These are phyloP conservation scores for Sinonovacula constricta DNA, from an alignment of 1,140 invertebrate genomes.

Conservation along the genomic window DNA sequence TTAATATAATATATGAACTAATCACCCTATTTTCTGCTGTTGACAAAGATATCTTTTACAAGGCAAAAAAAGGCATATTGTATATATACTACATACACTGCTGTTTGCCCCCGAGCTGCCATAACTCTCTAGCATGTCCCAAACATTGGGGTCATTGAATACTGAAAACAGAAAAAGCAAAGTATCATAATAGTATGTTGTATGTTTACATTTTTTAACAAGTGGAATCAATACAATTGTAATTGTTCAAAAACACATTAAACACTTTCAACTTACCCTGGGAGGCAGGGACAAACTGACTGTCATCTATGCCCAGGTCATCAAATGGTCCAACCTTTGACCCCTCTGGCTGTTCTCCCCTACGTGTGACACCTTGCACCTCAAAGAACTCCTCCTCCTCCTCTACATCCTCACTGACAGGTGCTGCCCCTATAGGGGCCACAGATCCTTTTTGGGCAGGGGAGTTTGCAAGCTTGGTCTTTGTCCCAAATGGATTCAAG, in stretches of 20 bases:
- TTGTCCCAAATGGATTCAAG: slow-evolving; percentile 32
- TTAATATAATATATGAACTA: no score
- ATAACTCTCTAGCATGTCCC: slow-evolving; percentile 77
- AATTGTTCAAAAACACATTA: no score
- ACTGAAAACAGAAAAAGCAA: slow-evolving; percentile 70
- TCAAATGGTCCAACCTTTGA: slow-evolving; percentile 8
- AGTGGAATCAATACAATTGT: no score
- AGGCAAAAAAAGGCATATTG: no score
- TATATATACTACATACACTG: no score
- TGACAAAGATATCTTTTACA: no score
- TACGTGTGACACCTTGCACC: slow-evolving; percentile 67
- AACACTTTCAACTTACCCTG: no score
- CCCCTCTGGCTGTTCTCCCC: slow-evolving; percentile 22
- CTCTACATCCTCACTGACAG: slow-evolving; percentile 74
- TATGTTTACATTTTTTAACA: no score
- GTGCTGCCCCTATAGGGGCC: slow-evolving; percentile 18
- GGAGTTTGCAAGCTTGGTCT: slow-evolving; percentile 12
- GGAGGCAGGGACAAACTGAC: slow-evolving; percentile 56
- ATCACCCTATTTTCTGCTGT: no score
- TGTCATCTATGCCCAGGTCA: slow-evolving; percentile 52
- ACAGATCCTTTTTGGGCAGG: slow-evolving; percentile 4
- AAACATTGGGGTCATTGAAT: slow-evolving; percentile 76
- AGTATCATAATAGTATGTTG: no score
- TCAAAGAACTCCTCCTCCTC: slow-evolving; percentile 64
- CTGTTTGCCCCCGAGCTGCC: slow-evolving; percentile 54